Base-by-base conservation (phyloP, 2,113 vertebrate genomes). In the Pelmatolapia mariae region DNA sequence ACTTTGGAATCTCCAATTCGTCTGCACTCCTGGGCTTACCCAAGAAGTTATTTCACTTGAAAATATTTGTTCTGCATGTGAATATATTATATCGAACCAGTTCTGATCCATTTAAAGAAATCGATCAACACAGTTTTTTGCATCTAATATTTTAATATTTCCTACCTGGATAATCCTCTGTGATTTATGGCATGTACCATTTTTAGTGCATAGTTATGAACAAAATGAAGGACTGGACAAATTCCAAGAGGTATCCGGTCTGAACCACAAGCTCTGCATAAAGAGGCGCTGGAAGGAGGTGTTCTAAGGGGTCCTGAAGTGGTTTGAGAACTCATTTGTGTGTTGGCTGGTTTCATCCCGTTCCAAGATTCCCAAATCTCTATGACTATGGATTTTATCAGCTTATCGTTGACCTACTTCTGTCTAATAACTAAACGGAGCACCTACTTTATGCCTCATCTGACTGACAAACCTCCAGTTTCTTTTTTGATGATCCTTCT, bases 1-100 rank as follows among this genome's bases (percentile, higher is more conserved):
- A 33, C 56, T 83, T 29, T 80, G 71, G 50, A 79, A 84, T 40
- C 61, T 59, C 36, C 12, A 84, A n/a, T 52, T 59, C 19, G 16
- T 61, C 45, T 24, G 26, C n/a, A 33, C 11, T 61, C 16, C 33
- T 3, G 36, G 50, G 11, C 31, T 57, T 22, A 22, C 40, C 8
- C 54, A 71, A 29, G 40, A 40, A 31, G 40, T 57, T 33, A 18
- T 43, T 53, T 22, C 26, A 50, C 43, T 47, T 47, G 43, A 19
- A 78, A 78, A 31, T 50, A 76, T 50, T 19, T 76, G 71, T 52
- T 33, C 18, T 31, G 7, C 19, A 33, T 6, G 11, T 78, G 16
- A n/a, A n/a, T 19, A 52, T 33, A n/a, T 52, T 50, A 81, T 13
- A n/a, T 84, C 10, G 22, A 13, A 22, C 8, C 1, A 11, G 7